Conservation (phyloP, 2,888 invertebrate species). For the Cosmia trapezina region DNA sequence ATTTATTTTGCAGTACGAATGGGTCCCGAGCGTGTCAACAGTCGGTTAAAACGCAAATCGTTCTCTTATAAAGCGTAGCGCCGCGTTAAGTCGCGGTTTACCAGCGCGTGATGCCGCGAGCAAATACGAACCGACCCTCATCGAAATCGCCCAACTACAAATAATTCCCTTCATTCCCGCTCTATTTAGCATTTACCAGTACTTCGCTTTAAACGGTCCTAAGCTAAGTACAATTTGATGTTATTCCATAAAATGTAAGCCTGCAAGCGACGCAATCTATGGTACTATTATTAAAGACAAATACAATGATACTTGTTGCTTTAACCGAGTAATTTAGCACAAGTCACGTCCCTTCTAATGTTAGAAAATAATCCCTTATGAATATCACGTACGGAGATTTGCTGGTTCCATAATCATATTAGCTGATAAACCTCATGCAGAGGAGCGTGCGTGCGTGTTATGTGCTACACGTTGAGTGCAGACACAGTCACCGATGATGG, state of each 20-base stretch:
- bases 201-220: constrained; percentile 61
- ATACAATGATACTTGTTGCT: constrained; percentile 61
- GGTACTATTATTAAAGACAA: constrained; percentile 57
- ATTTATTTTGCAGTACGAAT: constrained; percentile 67
- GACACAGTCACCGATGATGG: constrained; percentile 72
- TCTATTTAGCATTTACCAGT: constrained; percentile 74
- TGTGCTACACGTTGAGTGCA: constrained; percentile 60
- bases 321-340: constrained; percentile 60
- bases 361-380: constrained; percentile 72
- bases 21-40: constrained; percentile 67
- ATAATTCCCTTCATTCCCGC: constrained; percentile 76
- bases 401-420: constrained; percentile 58
- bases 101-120: constrained; percentile 78
- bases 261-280: constrained; percentile 45
- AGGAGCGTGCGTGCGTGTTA: constrained; percentile 28
- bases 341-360: constrained; percentile 71
- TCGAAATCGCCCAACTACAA: constrained; percentile 74
- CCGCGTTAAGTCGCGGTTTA: constrained; percentile 71
- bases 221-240: constrained; percentile 59
- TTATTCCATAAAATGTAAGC: constrained; percentile 58
- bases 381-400: constrained; percentile 63
- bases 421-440: constrained; percentile 29
- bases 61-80: constrained; percentile 67
- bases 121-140: constrained; percentile 77
- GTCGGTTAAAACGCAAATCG: constrained; percentile 68